Evolutionary conservation across 2,797 vertebrate genomes (phyloP).

Genomic region (Mareca strepera): DNA sequence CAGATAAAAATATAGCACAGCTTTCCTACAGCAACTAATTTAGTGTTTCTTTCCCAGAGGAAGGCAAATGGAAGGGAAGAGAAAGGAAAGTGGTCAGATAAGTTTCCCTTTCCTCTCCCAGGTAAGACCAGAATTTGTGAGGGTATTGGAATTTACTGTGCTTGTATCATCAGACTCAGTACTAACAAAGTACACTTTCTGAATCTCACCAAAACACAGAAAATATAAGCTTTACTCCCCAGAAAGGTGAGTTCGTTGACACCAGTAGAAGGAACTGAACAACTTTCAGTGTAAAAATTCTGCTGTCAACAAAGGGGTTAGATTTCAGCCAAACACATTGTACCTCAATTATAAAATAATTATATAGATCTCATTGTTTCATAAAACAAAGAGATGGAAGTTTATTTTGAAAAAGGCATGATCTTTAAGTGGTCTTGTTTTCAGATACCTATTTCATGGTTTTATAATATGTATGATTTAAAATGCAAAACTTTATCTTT

Average conservation of each 20-base stretch:
- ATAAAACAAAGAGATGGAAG: background rate
- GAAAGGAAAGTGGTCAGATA: background rate
- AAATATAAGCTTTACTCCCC: background rate
- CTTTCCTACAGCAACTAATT: background rate
- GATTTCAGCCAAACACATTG: background rate
- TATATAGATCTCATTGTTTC: background rate
- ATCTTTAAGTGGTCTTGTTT: background rate
- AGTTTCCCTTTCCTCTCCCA: background rate
- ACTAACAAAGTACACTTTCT: background rate
- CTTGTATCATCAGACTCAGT: background rate
- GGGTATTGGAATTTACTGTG: background rate
- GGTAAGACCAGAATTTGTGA: background rate
- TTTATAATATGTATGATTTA: background rate
- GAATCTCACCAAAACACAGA: background rate
- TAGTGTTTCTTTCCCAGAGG: background rate
- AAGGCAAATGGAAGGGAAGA: background rate
- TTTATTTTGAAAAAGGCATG: fast-evolving
- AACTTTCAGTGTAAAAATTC: background rate
- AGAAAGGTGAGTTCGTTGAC: background rate
- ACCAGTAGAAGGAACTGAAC: background rate
- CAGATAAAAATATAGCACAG: background rate
- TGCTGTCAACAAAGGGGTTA: background rate
- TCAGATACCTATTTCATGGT: fast-evolving
- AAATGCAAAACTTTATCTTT: background rate
- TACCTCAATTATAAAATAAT: background rate